Base-by-base conservation (phyloP, 2,113 vertebrate species). In the Lepus europaeus region DNA sequence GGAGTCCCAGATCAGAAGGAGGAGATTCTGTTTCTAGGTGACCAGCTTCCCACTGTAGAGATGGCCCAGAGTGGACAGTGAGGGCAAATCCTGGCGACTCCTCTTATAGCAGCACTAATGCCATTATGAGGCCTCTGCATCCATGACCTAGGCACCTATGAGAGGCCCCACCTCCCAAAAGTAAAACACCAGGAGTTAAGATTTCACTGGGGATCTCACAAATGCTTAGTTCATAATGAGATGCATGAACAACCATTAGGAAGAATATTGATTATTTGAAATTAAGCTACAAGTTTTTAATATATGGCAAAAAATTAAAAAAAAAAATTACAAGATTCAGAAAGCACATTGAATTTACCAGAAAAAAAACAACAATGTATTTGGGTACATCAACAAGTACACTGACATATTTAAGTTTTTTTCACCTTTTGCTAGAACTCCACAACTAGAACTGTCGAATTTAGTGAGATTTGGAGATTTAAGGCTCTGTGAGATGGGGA, bases 401-500 rank as follows among this genome's bases (percentile, higher is more conserved):
- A 45, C 53, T 61, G 31, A 68, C 10, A 3, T 19, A 31, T 53
- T 73, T 90, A 20, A 72, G 22, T 73, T 70, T 79, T 51, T 51
- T 64, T 76, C 31, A 3, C 70, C 25, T 89, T 91, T 9, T n/a
- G 39, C 68, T 45, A 45, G 22, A 45, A 8, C 29, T 56, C 12
- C n/a, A 53, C 4, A 2, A 36, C 70, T 11, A 9, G 17, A 81
- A 19, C 53, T 39, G 5, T 77, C 4, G 45, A 4, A 72, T 25
- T 33, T 51, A 59, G 49, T 83, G n/a, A 39, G 53, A 13, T 81
- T 64, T 88, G 33, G 8, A 53, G 63, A 73, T 49, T 64, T 17
- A 20, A 13, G 10, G 5, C 6, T 51, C 9, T 14, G 22, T 0
- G 5, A 0, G 7, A 6, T 17, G 14, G 45, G 5, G 16, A 76